Percentiles rank a stretch among this genome's conserved stretches.
These are phyloP conservation scores for Hypotaenidia philippensis DNA, from an alignment of 2,797 vertebrate species.

Conservation along the genomic window DNA sequence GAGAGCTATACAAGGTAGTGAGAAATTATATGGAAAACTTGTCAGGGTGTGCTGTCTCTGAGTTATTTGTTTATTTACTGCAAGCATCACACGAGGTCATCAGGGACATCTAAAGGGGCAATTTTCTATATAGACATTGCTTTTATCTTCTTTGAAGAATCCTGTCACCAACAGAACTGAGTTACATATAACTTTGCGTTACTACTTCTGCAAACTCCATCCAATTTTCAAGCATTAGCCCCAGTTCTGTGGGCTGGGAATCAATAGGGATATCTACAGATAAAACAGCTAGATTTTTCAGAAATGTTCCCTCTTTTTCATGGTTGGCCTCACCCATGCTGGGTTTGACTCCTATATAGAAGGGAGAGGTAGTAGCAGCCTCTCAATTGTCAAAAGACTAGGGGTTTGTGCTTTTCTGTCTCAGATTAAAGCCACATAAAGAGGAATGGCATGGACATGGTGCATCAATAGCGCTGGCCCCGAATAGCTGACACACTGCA, in stretches of 20 bases:
- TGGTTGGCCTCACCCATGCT: background rate
- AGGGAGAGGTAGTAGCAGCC: background rate
- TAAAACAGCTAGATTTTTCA: background rate
- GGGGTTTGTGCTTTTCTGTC: background rate
- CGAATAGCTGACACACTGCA: background rate
- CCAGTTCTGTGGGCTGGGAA: rapidly evolving
- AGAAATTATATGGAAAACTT: background rate
- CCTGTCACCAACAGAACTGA: background rate
- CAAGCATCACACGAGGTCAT: background rate
- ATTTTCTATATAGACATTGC: background rate
- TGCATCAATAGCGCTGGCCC: background rate
- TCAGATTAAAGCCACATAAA: background rate
- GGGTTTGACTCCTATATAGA: background rate
- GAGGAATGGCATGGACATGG: background rate
- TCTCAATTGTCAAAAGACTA: background rate
- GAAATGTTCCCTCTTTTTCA: background rate
- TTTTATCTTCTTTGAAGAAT: background rate
- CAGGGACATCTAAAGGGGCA: background rate
- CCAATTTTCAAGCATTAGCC: background rate
- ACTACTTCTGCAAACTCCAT: background rate
- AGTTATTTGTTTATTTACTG: background rate
- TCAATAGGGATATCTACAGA: background rate
- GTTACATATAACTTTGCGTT: background rate
- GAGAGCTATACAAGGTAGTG: background rate
- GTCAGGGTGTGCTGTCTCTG: background rate